phyloP scores from a whole-genome alignment of 2,888 invertebrate species.

The Calameuta filiformis region DNA sequence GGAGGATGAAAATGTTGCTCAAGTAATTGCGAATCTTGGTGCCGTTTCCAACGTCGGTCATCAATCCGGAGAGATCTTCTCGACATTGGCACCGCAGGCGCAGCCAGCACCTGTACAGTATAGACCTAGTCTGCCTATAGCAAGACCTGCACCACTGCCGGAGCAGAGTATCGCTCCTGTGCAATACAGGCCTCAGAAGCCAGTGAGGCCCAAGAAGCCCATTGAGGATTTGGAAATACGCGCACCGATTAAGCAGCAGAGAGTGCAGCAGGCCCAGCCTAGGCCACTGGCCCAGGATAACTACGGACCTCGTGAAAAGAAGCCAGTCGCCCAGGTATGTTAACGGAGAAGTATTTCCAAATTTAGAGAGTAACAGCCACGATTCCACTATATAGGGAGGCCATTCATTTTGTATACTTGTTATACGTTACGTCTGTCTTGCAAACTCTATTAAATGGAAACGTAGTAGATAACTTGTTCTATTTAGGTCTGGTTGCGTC shows the following conservation, averaged over 20 bases:
- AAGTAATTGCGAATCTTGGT: conserved; percentile 39
- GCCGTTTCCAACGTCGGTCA: conserved; percentile 31
- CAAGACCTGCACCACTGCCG: not conserved
- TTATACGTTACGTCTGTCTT: not conserved
- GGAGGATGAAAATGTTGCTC: conserved; percentile 42
- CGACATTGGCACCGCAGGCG: conserved; percentile 21
- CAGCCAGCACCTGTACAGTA: conserved; percentile 10
- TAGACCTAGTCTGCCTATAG: not conserved
- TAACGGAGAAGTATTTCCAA: not conserved
- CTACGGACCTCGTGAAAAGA: conserved; percentile 67
- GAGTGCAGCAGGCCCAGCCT: conserved; percentile 13
- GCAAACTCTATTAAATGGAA: not conserved
- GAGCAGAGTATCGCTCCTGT: conserved; percentile 34
- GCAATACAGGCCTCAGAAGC: conserved; percentile 45
- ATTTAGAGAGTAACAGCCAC: not conserved
- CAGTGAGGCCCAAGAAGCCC: conserved; percentile 44
- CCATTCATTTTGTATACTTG: not conserved
- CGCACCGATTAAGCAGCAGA: not conserved
- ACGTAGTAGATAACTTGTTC: not conserved
- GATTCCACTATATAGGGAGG: not conserved
- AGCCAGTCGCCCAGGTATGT: conserved; percentile 75
- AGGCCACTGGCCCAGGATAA: not conserved
- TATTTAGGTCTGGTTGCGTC: not conserved
- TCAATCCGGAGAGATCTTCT: conserved; percentile 12
- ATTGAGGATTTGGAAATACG: conserved; percentile 27